Evolutionary conservation across 2,113 vertebrate species (phyloP), one percentile per base, ranked within the genome.

Genomic region (Setophaga kirtlandii): DNA sequence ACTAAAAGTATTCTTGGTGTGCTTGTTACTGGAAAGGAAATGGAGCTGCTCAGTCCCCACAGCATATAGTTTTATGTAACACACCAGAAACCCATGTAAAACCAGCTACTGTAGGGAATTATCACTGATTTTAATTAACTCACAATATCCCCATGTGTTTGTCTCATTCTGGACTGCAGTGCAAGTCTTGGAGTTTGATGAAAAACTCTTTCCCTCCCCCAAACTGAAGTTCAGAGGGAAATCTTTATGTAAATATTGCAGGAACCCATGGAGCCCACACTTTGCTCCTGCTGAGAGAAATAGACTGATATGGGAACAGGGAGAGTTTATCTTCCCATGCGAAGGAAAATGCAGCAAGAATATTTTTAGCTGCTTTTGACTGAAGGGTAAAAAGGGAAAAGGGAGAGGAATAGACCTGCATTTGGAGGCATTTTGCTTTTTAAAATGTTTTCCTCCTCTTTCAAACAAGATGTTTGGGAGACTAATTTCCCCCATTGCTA

Each of bases 291-390:
- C 63, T 88, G 69, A 65, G 84, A 86, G 77, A 93, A 93, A 63
- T 5, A 47, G n/a, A 41, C 47, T 55, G 31, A 62, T 62, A 35
- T 2, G 25, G 42, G 41, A 82, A 47, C 55, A 41, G 39, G 63
- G 68, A 62, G n/a, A 25, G 11, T 41, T 89, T 76, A 15, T 62
- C 39, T 96, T 94, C 78, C 87, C 82, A 47, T 28, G 53, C 79
- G 55, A 62, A 92, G 52, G 55, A 70, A 75, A 87, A 94, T 39
- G 12, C 59, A 88, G 49, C 39, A 33, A 62, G 67, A 89, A 76
- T 94, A 90, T 96, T 97, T 97, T 96, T 91, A 93, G 77, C 63
- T 78, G 77, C 44, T 96, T 95, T 96, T 94, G 50, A 95, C 87
- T 84, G n/a, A 76, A 94, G 42, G 30, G 42, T 75, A 55, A 87